Conservation (phyloP, 1,140 invertebrate species). For the Vanessa tameamea region DNA sequence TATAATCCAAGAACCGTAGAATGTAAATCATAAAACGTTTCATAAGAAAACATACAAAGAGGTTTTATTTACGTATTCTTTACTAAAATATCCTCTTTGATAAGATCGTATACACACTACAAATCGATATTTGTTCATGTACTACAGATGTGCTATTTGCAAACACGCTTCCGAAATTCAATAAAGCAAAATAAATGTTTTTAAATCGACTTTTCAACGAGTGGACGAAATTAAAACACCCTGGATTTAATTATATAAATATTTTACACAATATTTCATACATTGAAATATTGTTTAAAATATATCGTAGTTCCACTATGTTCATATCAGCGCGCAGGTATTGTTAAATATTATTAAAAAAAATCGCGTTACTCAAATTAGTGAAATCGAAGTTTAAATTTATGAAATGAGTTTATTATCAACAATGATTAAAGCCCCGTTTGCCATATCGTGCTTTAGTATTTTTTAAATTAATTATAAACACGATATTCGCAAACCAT, state of each 20-base stretch:
- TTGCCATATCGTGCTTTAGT: too few species aligned
- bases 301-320: too few species aligned
- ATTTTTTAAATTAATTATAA: too few species aligned
- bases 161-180: neutral
- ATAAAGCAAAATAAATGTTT: neutral
- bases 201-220: neutral
- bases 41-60: too few species aligned
- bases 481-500: too few species aligned
- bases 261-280: slow-evolving; percentile 8
- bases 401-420: too few species aligned
- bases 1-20: too few species aligned
- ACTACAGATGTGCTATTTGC: neutral
- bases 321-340: neutral
- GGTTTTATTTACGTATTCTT: neutral
- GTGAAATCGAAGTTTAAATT: too few species aligned
- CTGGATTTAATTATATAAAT: neutral
- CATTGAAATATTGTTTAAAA: neutral
- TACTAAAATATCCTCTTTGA: neutral
- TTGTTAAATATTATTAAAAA: neutral
- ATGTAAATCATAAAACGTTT: too few species aligned
- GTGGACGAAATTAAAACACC: neutral
- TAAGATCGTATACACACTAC: neutral
- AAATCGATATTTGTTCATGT: neutral
- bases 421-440: too few species aligned
- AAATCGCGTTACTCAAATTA: too few species aligned